phyloP scores from a whole-genome alignment of 2,888 invertebrate genomes.

The Plebejus argus region DNA sequence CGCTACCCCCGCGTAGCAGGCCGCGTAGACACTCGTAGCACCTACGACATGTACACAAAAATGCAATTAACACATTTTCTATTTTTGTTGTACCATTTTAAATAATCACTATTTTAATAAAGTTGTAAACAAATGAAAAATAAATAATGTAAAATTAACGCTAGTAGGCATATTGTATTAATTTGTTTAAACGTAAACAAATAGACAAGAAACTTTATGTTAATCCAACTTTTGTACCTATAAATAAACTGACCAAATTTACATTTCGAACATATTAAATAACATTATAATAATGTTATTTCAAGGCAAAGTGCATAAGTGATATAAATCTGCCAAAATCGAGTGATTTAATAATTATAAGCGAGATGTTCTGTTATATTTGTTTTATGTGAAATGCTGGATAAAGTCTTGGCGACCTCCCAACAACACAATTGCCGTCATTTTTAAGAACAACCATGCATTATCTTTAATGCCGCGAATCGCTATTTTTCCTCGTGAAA shows the following conservation, averaged over 20 bases:
- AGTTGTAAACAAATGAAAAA: no score
- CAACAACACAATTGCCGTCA: conserved; percentile 63
- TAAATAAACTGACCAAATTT: not conserved
- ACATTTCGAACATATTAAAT: not conserved
- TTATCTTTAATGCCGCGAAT: not conserved
- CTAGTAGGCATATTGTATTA: not conserved
- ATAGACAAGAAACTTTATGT: not conserved
- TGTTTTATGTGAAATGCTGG: conserved; percentile 9
- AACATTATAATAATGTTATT: not conserved
- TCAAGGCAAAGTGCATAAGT: conserved; percentile 7
- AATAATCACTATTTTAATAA: no score
- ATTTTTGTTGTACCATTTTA: not conserved
- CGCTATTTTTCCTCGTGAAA: not conserved
- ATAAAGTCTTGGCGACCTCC: conserved; percentile 54
- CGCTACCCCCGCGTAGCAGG: conserved; percentile 2
- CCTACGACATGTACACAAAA: not conserved
- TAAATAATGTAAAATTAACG: not conserved
- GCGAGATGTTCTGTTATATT: not conserved
- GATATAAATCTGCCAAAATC: conserved; percentile 18
- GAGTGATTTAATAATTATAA: conserved; percentile 19
- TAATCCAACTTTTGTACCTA: not conserved
- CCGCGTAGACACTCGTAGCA: not conserved
- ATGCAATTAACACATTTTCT: not conserved
- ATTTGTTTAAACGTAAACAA: not conserved
- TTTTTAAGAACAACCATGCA: conserved; percentile 47